Conservation (phyloP, 2,113 vertebrate species). For the Hydropotes inermis region DNA sequence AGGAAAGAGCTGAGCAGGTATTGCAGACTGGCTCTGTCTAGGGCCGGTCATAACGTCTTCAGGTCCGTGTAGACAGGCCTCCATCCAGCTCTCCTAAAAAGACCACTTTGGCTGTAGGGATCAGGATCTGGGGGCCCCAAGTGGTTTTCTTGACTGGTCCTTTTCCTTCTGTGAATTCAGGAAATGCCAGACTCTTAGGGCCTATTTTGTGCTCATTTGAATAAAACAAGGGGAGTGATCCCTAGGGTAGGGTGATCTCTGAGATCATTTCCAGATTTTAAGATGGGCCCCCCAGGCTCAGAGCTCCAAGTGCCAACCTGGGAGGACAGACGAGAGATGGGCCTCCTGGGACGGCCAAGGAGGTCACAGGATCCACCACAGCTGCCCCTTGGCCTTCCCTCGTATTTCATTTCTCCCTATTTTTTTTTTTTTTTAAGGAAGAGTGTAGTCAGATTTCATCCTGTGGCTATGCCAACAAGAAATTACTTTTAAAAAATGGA, state of each 20-base stretch:
- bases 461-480: constrained; percentile 61
- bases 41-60: background rate
- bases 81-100: background rate
- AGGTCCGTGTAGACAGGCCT: accelerated
- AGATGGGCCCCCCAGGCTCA: background rate
- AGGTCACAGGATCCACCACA: background rate
- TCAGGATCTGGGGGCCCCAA: background rate
- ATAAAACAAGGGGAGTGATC: background rate
- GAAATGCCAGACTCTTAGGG: background rate
- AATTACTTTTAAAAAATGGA: constrained; percentile 1
- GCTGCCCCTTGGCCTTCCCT: background rate
- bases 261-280: background rate
- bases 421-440: constrained; percentile 5
- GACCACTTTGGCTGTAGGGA: no score
- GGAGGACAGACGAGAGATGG: background rate
- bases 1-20: background rate
- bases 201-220: background rate
- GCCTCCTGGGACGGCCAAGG: background rate
- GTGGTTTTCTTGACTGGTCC: background rate
- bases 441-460: constrained; percentile 58
- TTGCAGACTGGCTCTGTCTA: background rate
- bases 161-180: background rate
- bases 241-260: background rate
- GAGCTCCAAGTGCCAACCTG: background rate
- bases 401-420: background rate